A percentile compares a stretch with the other conserved stretches of the same genome.
phyloP scores from a whole-genome alignment of 2,888 invertebrate genomes.

The Parnassius orleans region DNA sequence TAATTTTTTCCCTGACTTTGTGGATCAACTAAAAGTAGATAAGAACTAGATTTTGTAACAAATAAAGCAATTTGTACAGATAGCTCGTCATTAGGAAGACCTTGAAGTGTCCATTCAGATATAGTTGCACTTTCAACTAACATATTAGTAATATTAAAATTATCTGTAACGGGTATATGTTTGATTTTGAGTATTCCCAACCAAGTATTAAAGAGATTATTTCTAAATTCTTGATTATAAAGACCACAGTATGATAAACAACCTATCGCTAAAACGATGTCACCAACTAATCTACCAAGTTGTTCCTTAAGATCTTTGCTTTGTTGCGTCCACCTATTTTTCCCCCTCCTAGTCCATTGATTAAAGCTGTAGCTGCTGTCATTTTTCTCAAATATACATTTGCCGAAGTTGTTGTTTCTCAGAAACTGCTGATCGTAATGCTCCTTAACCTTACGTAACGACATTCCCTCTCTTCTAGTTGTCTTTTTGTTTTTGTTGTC shows the following conservation, averaged over 20 bases:
- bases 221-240: slow-evolving; percentile 97
- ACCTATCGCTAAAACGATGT: slow-evolving; percentile 95
- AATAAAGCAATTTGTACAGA: slow-evolving; percentile 98
- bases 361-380: slow-evolving; percentile 97
- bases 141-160: slow-evolving; percentile 94
- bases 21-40: slow-evolving; percentile 96
- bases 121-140: slow-evolving; percentile 94
- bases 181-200: slow-evolving; percentile 89
- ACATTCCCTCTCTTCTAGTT: slow-evolving; percentile 95
- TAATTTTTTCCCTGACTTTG: slow-evolving; percentile 98
- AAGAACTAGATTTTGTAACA: slow-evolving; percentile 96
- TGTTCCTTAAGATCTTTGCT: slow-evolving; percentile 96
- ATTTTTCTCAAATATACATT: slow-evolving; percentile 96
- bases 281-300: slow-evolving; percentile 94
- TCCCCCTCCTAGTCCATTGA: slow-evolving; percentile 96
- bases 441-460: slow-evolving; percentile 93
- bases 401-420: slow-evolving; percentile 95
- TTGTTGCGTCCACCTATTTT: slow-evolving; percentile 97
- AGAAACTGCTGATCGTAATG: slow-evolving; percentile 94
- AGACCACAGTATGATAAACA: slow-evolving; percentile 98
- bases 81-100: slow-evolving; percentile 96
- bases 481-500: too few relatives aligned
- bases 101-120: slow-evolving; percentile 97
- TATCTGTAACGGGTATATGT: slow-evolving; percentile 91
- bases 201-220: slow-evolving; percentile 92